Base-by-base conservation (phyloP, 1,140 invertebrate species). In the Belonocnema kinseyi region DNA sequence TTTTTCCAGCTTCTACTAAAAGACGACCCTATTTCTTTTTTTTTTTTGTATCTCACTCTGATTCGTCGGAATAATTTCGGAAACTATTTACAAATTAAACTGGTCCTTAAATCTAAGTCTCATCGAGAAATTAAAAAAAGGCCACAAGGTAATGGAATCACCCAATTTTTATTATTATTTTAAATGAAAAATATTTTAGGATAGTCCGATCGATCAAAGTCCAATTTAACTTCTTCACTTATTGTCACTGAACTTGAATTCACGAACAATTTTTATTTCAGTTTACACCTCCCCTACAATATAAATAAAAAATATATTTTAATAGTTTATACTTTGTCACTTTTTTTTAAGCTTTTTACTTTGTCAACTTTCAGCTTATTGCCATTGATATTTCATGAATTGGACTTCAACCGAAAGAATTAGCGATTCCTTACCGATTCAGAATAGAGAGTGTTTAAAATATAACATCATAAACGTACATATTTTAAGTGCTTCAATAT, bases 31-130 rank as follows among this genome's bases (percentile, higher is more conserved):
- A 46, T 46, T 19, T 46, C 19, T n/a, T n/a, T n/a, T n/a, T n/a
- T n/a, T n/a, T n/a, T n/a, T n/a, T 73, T 73, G 40, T 46, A 53
- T 71, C 54, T 66, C 61, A 16, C 61, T 66, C 61, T 66, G 61
- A 66, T 66, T 40, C 61, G 12, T 66, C 3, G 54, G 12, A 16
- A 40, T 40, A 77, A 21, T 11, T 12, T 58, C 11, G 16, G 3
- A 40, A 50, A 46, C 13, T n/a, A 72, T 76, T 50, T 71, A 17
- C 54, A 16, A 70, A 50, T 71, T 17, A 13, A 76, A 70, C 16
- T 75, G 50, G 11, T 66, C 17, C 26, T 56, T 56, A 52, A 70
- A 40, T 70, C 26, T 76, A 56, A 10, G 53, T 10, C 19, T 58
- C 56, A 26, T 13, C 56, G 12, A 58, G 19, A 58, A 58, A 58